phyloP scores from a whole-genome alignment of 1,140 invertebrate genomes.

The Zeugodacus cucurbitae region DNA sequence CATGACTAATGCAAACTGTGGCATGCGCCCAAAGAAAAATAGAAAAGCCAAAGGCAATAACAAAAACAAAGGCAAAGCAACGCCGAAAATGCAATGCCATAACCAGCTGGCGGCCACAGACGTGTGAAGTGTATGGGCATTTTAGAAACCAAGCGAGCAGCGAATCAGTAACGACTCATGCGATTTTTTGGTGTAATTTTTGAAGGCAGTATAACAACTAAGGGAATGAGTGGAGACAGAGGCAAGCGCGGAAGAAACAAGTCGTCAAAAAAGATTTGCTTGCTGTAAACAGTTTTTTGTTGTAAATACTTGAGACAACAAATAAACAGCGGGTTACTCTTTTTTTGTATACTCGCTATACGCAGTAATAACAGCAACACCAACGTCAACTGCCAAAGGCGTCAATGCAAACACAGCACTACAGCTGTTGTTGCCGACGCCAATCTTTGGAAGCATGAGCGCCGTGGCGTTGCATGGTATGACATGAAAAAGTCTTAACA shows the following conservation, averaged over 20 bases:
- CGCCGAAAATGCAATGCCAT: not conserved
- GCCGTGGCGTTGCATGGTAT: not conserved
- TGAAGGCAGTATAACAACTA: not conserved
- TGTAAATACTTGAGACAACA: not conserved
- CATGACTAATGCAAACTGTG: not conserved
- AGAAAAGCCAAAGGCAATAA: not conserved
- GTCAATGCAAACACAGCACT: conserved; percentile 19
- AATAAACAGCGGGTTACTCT: not conserved
- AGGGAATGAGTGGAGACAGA: not conserved
- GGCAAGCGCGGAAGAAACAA: not conserved
- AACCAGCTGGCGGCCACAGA: not conserved
- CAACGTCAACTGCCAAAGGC: conserved; percentile 13
- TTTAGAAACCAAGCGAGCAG: not conserved
- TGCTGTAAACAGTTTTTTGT: not conserved
- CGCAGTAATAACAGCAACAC: not conserved
- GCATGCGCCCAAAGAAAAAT: not conserved
- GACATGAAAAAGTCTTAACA: conserved; percentile 16
- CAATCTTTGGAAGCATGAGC: not conserved
- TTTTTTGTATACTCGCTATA: not conserved
- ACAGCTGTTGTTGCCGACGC: not conserved
- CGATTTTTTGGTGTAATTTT: not conserved
- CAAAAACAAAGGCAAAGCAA: not conserved
- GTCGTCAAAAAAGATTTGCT: not conserved
- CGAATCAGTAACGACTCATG: not conserved
- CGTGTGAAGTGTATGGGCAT: not conserved